Conservation (phyloP, 2,113 vertebrate species). For the Hirundichthys speculiger region DNA sequence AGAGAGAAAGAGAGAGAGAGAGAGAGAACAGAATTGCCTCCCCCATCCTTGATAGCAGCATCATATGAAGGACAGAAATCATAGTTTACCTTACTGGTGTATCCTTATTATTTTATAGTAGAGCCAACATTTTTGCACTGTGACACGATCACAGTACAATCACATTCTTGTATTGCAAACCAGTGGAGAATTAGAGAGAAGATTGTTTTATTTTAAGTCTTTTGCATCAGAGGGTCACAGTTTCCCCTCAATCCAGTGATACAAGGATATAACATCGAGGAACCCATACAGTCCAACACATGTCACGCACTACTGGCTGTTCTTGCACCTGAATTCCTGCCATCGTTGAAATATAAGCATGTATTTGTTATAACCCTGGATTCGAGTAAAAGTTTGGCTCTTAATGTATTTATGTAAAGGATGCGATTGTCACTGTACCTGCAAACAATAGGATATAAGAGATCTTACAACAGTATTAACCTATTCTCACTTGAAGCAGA, state of each 20-base stretch:
- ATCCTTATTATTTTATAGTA: not conserved
- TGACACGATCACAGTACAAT: not conserved
- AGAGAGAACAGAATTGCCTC: conserved; percentile 32
- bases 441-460: no score
- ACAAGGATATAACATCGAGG: conserved; percentile 9
- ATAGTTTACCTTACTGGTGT: conserved; percentile 10
- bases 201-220: not conserved
- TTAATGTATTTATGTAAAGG: not conserved
- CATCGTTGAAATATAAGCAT: conserved; percentile 26
- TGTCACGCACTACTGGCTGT: conserved; percentile 5
- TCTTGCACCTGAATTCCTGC: not conserved
- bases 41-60: conserved; percentile 28
- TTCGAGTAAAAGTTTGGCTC: not conserved
- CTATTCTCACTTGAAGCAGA: no score
- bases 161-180: not conserved
- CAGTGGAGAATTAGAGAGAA: not conserved
- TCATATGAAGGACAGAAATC: conserved; percentile 34
- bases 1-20: conserved; percentile 9
- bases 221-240: not conserved
- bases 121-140: not conserved
- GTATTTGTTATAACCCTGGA: conserved; percentile 2
- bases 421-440: not conserved
- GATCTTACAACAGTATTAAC: no score
- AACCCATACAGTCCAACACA: not conserved
- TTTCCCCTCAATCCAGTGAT: conserved; percentile 5